A percentile compares a stretch with the other conserved stretches of the same genome.
phyloP scores from a whole-genome alignment of 2,113 vertebrate species.

The Passer montanus region DNA sequence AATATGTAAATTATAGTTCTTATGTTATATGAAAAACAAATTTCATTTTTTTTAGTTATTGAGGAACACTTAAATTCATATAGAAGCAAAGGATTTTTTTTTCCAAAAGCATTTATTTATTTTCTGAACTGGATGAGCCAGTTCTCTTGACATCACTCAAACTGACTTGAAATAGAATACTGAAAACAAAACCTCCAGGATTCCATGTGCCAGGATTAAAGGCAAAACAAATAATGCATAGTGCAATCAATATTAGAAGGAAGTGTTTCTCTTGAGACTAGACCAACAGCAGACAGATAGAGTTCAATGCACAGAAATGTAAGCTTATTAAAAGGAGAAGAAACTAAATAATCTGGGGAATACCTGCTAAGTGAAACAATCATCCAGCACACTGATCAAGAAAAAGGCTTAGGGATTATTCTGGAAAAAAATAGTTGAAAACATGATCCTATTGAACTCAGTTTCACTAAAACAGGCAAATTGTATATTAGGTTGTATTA shows the following conservation, averaged over 20 bases:
- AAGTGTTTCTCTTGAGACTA: not conserved
- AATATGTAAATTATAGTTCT: not conserved
- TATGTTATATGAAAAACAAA: not conserved
- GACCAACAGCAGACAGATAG: not conserved
- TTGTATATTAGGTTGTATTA: not conserved
- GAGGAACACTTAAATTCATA: not conserved
- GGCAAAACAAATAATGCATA: not conserved
- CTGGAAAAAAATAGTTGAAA: not conserved
- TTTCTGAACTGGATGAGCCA: not conserved
- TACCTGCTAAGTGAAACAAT: conserved; percentile 34
- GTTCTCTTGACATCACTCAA: not conserved
- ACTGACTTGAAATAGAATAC: not conserved
- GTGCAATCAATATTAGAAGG: not conserved
- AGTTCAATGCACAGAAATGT: not conserved
- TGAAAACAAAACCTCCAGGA: not conserved
- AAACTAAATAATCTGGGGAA: not conserved
- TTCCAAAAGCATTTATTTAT: not conserved
- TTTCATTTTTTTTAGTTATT: not conserved
- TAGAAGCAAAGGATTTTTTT: not conserved
- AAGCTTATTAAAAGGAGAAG: conserved; percentile 34
- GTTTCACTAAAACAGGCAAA: not conserved
- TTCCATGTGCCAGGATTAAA: not conserved
- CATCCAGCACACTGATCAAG: conserved; percentile 1
- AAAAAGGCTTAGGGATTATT: not conserved
- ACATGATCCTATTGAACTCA: not conserved